Evolutionary conservation across 2,113 vertebrate genomes (phyloP), one percentile per base, ranked within the genome.

Genomic region (Prinia subflava): DNA sequence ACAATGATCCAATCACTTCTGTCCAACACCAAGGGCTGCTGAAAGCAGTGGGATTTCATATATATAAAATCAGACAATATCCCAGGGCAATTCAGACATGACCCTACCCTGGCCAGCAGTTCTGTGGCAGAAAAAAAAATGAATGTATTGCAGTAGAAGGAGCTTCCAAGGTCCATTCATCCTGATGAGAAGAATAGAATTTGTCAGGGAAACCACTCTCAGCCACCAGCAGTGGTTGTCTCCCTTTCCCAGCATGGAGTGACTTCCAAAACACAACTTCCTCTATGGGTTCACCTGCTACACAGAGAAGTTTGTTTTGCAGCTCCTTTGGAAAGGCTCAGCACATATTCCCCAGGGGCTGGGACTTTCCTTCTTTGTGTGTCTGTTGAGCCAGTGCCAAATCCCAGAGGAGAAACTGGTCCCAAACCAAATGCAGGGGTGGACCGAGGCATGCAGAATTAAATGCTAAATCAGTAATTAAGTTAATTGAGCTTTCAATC

Each of bases 281-380:
- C 25, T 6, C 52, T 12, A 11, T 3, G 3, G 24, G 22, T 62
- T 75, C 52, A 37, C 33, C 23, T 64, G 31, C 2, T 8, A 9
- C 6, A 11, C 2, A 2, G n/a, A 50, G 25, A 6, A 67, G 6
- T 15, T 37, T 27, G 13, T 74, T 33, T 63, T 50, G 11, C 8
- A 74, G 22, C 9, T 78, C 7, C 24, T 55, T 25, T 76, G 37
- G 33, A 76, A 75, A 79, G 3, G 11, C 10, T 80, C 37, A 65
- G 22, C 13, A 23, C 0, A 1, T 0, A 1, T 22, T 5, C 5
- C 13, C 9, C 6, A 0, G 1, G 27, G 39, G 1, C 22, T 25
- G 20, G 21, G 49, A 59, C 13, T 10, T 15, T 68, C 42, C 7
- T n/a, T 63, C 11, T 53, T 24, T 22, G 9, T 14, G 13, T 46